These are phyloP conservation scores for Nasonia vitripennis DNA, from an alignment of 1,140 invertebrate genomes.

Conservation along the genomic window DNA sequence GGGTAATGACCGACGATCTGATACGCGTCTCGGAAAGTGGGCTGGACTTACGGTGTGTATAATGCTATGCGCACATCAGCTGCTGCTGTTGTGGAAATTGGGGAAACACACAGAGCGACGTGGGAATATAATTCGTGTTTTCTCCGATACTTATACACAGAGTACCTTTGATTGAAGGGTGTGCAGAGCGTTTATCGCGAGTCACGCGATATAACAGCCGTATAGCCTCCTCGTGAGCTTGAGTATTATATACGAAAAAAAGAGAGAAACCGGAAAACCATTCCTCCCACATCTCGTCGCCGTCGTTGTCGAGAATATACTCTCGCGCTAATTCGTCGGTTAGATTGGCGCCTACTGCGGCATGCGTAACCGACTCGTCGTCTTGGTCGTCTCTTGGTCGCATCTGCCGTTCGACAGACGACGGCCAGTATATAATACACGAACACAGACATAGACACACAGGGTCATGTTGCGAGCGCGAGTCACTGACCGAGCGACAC, in stretches of 20 bases:
- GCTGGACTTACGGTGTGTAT: neutral
- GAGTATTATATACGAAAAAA: too few species aligned
- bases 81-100: neutral
- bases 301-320: neutral
- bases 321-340: conserved; percentile 25
- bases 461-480: neutral
- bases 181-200: neutral
- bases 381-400: neutral
- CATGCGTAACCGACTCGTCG: neutral
- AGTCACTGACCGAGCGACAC: conserved; percentile 55
- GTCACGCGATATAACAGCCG: neutral
- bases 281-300: neutral
- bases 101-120: neutral
- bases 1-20: neutral
- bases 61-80: neutral
- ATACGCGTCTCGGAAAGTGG: neutral
- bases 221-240: too few species aligned
- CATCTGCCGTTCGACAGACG: conserved; percentile 13
- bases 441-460: neutral
- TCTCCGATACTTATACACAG: too few species aligned
- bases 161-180: neutral
- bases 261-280: neutral
- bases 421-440: neutral
- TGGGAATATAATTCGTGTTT: neutral
- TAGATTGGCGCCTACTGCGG: conserved; percentile 27